These are phyloP conservation scores for Tachuris rubrigastra DNA, from an alignment of 2,113 vertebrate genomes.

Conservation along the genomic window DNA sequence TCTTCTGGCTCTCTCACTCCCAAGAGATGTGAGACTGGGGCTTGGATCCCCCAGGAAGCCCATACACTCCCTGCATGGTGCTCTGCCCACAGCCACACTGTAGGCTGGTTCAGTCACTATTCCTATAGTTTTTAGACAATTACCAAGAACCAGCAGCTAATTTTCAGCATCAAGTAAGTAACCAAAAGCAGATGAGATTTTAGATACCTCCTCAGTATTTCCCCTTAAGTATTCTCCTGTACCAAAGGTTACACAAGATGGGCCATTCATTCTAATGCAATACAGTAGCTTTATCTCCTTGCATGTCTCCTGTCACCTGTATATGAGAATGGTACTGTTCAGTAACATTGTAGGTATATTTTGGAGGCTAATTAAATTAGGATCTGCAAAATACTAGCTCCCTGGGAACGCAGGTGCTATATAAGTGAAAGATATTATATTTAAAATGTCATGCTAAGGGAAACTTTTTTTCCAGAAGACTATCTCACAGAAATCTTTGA, in stretches of 20 bases:
- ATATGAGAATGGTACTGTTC: not conserved
- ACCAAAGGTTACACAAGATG: not conserved
- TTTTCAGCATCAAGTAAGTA: not conserved
- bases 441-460: constrained; percentile 7
- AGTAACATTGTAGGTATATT: not conserved
- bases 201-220: not conserved
- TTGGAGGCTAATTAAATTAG: constrained; percentile 46
- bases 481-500: constrained; percentile 9
- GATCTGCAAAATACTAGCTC: constrained; percentile 15
- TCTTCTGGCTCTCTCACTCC: not conserved
- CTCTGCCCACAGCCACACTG: not conserved
- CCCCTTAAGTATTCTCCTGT: not conserved
- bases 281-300: not conserved
- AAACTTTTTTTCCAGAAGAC: not conserved
- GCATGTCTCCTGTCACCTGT: not conserved
- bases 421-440: constrained; percentile 14
- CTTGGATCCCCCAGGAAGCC: not conserved
- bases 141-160: not conserved
- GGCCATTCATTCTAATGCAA: not conserved
- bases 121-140: not conserved
- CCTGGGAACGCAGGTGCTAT: constrained; percentile 27
- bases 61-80: accelerated
- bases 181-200: not conserved
- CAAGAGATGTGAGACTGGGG: not conserved
- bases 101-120: not conserved